Evolutionary conservation across 2,113 vertebrate genomes (phyloP).

Genomic region (Alethe diademata): DNA sequence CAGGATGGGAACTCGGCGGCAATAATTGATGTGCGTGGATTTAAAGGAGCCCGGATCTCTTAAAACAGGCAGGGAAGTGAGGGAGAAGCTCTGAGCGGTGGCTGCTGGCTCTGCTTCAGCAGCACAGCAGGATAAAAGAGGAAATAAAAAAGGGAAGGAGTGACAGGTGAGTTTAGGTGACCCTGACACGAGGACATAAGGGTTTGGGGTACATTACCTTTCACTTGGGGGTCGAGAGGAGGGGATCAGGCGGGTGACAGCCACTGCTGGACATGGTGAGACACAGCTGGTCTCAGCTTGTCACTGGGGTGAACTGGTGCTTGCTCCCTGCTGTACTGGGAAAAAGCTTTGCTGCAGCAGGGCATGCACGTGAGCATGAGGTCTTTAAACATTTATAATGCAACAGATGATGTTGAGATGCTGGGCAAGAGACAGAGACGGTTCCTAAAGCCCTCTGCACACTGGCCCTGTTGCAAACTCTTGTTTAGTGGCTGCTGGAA

Average conservation of each 20-base stretch:
- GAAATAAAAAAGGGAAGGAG: background rate
- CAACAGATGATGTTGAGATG: background rate
- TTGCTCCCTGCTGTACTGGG: background rate
- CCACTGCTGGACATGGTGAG: accelerated
- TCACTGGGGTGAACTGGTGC: background rate
- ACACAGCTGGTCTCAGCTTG: background rate
- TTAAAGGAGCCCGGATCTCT: background rate
- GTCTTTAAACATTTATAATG: background rate
- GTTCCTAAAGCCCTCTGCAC: background rate
- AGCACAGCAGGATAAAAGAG: accelerated
- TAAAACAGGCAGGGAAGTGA: background rate
- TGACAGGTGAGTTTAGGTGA: background rate
- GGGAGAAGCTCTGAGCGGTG: background rate
- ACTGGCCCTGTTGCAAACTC: background rate
- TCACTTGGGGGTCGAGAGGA: background rate
- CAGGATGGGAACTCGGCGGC: accelerated
- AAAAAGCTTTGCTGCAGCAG: background rate
- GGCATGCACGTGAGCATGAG: accelerated
- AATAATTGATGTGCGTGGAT: accelerated
- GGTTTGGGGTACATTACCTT: accelerated
- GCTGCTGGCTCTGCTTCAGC: background rate
- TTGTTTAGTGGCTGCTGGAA: background rate
- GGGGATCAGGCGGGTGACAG: accelerated
- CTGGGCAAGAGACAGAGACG: background rate
- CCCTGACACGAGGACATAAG: background rate